Evolutionary conservation across 2,888 invertebrate genomes (phyloP).

Genomic region (Calameuta filiformis): DNA sequence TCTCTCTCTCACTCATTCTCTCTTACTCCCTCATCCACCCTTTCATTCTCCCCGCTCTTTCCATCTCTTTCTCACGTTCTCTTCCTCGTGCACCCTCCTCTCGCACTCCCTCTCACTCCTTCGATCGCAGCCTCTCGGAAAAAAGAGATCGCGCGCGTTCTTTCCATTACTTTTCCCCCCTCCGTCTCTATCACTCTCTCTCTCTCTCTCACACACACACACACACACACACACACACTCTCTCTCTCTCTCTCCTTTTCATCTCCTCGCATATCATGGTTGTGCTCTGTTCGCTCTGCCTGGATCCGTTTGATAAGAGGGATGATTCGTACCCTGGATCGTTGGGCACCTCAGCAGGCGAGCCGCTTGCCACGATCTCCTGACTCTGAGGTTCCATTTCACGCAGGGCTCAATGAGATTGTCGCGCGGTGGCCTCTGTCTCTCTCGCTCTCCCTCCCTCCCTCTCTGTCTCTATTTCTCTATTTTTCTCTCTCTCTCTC

Average conservation of each 20-base stretch:
- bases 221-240: conserved; percentile 12
- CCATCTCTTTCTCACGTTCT: conserved; percentile 15
- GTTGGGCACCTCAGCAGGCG: conserved; percentile 92
- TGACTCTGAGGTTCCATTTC: conserved; percentile 82
- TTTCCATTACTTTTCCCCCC: conserved; percentile 16
- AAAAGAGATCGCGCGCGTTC: too few species aligned
- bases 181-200: conserved; percentile 13
- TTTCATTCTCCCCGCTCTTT: too few species aligned
- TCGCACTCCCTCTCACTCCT: conserved; percentile 13
- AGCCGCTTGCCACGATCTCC: conserved; percentile 80
- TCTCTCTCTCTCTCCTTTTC: conserved; percentile 14
- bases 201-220: conserved; percentile 19
- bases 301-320: conserved; percentile 33
- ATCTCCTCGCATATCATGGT: conserved; percentile 12
- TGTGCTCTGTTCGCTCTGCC: conserved; percentile 14
- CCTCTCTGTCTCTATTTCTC: neutral
- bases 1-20: conserved; percentile 15
- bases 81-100: conserved; percentile 13
- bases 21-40: conserved; percentile 7
- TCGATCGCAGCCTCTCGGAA: conserved; percentile 3
- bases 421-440: too few species aligned
- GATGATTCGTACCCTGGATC: conserved; percentile 83
- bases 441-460: conserved; percentile 6
- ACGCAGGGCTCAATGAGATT: conserved; percentile 29
- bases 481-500: neutral